phyloP scores from a whole-genome alignment of 2,888 invertebrate genomes.

The Spilosoma lubricipeda region DNA sequence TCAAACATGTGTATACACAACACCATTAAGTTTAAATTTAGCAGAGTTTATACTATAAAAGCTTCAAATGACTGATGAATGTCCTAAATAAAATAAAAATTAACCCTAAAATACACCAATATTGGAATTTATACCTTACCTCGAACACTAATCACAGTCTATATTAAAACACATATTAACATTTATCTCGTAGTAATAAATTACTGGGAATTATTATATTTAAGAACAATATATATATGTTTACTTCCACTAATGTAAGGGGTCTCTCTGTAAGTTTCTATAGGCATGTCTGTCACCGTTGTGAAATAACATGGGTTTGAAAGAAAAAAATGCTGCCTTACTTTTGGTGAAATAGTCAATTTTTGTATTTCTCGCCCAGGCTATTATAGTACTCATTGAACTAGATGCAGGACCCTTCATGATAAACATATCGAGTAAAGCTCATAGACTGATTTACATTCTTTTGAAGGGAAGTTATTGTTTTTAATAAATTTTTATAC shows the following conservation, averaged over 20 bases:
- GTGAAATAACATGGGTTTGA: slow-evolving; percentile 23
- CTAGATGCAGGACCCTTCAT: no score
- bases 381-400: no score
- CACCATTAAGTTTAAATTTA: no score
- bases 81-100: no score
- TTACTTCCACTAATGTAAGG: slow-evolving; percentile 55
- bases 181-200: not conserved
- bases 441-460: no score
- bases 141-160: not conserved
- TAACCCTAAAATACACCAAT: no score
- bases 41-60: no score
- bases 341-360: not conserved
- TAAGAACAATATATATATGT: slow-evolving; percentile 57
- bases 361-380: not conserved
- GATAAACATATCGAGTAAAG: no score
- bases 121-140: not conserved
- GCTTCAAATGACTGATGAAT: no score
- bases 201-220: slow-evolving; percentile 21
- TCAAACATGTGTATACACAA: no score
- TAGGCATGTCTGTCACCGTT: slow-evolving; percentile 49
- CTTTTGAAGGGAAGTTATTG: no score
- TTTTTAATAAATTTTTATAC: no score
- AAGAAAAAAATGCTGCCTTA: slow-evolving; percentile 26
- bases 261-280: slow-evolving; percentile 41
- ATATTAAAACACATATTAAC: not conserved